These are phyloP conservation scores for Ceratina japonica DNA, from an alignment of 1,140 invertebrate genomes.

Conservation along the genomic window DNA sequence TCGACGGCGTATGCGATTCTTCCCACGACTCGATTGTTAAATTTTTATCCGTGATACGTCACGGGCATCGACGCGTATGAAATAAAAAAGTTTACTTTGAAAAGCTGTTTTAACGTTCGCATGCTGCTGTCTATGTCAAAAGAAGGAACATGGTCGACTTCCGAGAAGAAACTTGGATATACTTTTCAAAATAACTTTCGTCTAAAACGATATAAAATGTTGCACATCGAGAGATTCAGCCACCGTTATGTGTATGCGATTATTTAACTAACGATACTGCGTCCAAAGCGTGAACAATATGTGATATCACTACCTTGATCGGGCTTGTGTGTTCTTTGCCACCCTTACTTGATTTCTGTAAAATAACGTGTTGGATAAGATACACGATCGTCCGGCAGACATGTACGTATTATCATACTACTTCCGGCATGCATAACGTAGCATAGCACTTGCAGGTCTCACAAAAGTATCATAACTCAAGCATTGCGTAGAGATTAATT, in stretches of 20 bases:
- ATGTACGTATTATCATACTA: conserved; percentile 27
- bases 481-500: conserved; percentile 25
- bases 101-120: not conserved
- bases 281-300: conserved; percentile 42
- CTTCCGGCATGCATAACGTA: conserved; percentile 20
- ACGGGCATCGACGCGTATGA: not conserved
- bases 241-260: not conserved
- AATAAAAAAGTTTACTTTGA: not conserved
- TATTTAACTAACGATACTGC: conserved; percentile 1
- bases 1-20: not conserved
- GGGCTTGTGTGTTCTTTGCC: conserved; percentile 81
- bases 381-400: not conserved
- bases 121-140: conserved; percentile 33
- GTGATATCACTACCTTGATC: conserved; percentile 78
- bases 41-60: not conserved
- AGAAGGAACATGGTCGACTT: not conserved
- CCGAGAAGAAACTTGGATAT: not conserved
- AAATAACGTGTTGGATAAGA: conserved; percentile 64
- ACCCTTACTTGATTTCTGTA: conserved; percentile 84
- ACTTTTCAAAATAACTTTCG: not conserved
- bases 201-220: conserved; percentile 15
- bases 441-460: not conserved
- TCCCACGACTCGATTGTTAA: not conserved
- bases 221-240: not conserved
- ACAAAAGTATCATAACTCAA: conserved; percentile 28